Evolutionary conservation across 2,888 invertebrate species (phyloP).

Genomic region (Macrosiphum euphorbiae): DNA sequence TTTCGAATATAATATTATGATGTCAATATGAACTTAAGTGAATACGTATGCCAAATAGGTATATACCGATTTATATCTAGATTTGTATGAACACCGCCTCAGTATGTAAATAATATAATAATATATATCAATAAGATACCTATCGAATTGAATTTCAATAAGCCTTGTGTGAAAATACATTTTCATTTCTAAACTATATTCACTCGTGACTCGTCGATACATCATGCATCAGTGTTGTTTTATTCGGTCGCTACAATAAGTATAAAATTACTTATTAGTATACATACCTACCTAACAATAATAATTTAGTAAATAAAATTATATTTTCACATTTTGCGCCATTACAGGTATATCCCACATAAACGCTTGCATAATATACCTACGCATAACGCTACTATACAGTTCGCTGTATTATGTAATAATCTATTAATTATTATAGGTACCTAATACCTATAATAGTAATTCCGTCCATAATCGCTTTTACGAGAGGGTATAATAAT

Average conservation of each 20-base stretch:
- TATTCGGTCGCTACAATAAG: neutral
- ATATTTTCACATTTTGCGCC: neutral
- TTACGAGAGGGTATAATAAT: neutral
- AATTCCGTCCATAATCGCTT: neutral
- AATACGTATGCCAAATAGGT: too few species aligned
- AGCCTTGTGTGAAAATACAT: too few species aligned
- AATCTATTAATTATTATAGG: slow-evolving; percentile 1
- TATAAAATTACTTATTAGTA: neutral
- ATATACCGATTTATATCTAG: too few species aligned
- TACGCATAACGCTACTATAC: neutral
- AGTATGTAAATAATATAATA: too few species aligned
- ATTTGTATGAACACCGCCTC: too few species aligned
- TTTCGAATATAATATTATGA: too few species aligned
- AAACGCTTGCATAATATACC: neutral
- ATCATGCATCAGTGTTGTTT: neutral
- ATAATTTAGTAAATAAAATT: neutral
- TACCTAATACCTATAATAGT: neutral
- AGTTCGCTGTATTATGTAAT: neutral
- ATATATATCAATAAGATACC: too few species aligned
- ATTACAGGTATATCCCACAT: neutral
- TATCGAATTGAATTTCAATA: too few species aligned
- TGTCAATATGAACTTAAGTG: too few species aligned
- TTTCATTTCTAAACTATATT: too few species aligned
- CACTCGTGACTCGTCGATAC: too few species aligned
- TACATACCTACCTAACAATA: neutral